A percentile compares a stretch with the other conserved stretches of the same genome.
These are phyloP conservation scores for Macrophya annulata DNA, from an alignment of 2,888 invertebrate genomes.

Conservation along the genomic window DNA sequence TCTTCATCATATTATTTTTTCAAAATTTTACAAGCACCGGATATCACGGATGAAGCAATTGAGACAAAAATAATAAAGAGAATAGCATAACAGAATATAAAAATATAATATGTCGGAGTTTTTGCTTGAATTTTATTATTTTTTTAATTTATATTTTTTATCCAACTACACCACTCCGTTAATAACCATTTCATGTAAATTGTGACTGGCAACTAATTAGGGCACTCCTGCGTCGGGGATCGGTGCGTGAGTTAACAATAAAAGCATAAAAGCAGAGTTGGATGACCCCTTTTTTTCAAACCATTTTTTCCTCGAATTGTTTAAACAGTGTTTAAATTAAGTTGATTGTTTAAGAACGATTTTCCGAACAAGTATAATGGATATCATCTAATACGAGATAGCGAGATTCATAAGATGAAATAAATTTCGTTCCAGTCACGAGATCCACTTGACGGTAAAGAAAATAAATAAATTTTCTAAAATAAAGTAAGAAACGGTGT, in stretches of 20 bases:
- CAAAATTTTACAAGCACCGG: not conserved
- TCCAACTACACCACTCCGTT: not conserved
- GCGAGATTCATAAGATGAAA: not conserved
- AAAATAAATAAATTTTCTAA: not conserved
- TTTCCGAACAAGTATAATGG: not conserved
- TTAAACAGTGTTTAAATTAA: not conserved
- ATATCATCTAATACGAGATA: not conserved
- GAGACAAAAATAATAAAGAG: not conserved
- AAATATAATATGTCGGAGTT: not conserved
- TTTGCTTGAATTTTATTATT: too few relatives aligned
- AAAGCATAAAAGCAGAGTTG: not conserved
- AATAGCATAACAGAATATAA: not conserved
- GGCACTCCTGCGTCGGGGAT: constrained; percentile 21
- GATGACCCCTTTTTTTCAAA: not conserved
- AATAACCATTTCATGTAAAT: constrained; percentile 40
- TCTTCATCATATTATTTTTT: not conserved
- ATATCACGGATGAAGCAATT: not conserved
- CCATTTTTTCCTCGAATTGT: not conserved
- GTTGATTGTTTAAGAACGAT: not conserved
- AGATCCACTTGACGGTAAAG: not conserved
- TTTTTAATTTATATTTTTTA: too few relatives aligned
- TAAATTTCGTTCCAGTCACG: not conserved
- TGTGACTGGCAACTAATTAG: constrained; percentile 20
- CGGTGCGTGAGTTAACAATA: not conserved
- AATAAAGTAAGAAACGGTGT: not conserved